phyloP scores from a whole-genome alignment of 1,140 invertebrate genomes.

The Hypothenemus hampei region DNA sequence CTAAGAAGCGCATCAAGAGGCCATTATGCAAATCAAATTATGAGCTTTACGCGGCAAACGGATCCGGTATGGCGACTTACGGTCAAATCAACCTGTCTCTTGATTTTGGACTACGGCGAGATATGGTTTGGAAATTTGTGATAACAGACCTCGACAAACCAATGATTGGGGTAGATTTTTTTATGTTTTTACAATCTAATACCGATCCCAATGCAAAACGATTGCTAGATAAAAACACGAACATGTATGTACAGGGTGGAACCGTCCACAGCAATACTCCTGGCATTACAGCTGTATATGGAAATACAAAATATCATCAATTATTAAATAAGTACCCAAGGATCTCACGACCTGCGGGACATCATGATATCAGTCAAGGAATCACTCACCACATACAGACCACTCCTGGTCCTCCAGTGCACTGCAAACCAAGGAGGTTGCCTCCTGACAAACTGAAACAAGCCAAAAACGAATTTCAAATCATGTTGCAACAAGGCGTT shows the following conservation, averaged over 20 bases:
- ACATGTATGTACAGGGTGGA: conserved; percentile 39
- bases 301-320: background rate
- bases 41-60: background rate
- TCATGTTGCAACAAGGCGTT: background rate
- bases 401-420: background rate
- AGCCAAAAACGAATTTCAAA: background rate
- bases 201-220: background rate
- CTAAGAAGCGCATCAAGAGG: background rate
- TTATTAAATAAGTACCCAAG: background rate
- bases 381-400: background rate
- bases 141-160: conserved; percentile 41
- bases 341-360: background rate
- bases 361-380: background rate
- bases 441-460: background rate
- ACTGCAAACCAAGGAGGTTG: background rate
- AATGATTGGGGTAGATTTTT: conserved; percentile 45
- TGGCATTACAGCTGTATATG: background rate
- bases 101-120: conserved; percentile 2
- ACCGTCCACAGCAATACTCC: conserved; percentile 34
- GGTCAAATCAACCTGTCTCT: background rate
- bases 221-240: background rate
- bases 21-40: background rate
- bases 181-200: conserved; percentile 34
- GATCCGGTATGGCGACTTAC: background rate
- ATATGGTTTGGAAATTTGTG: conserved; percentile 42